Conservation (phyloP, 2,113 vertebrate species). For the Eptatretus burgeri region DNA sequence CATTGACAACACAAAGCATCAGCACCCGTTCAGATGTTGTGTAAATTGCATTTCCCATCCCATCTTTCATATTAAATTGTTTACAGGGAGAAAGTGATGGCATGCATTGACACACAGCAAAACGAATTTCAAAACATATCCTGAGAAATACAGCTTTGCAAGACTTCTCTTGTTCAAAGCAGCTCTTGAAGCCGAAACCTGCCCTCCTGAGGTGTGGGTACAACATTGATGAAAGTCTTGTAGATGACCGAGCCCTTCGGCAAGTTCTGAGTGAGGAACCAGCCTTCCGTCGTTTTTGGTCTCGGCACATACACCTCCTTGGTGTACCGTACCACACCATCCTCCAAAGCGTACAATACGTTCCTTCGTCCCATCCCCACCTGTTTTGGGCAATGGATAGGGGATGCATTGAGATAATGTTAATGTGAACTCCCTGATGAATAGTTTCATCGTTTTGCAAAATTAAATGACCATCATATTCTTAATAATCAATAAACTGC, state of each 20-base stretch:
- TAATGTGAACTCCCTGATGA: neutral
- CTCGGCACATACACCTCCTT: constrained; percentile 55
- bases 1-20: too few relatives aligned
- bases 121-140: too few relatives aligned
- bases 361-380: constrained; percentile 62
- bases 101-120: too few relatives aligned
- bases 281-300: constrained; percentile 23
- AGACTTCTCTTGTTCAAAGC: constrained; percentile 21
- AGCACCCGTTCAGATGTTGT: too few relatives aligned
- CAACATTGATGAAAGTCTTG: constrained; percentile 57
- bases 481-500: neutral
- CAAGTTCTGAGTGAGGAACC: constrained; percentile 25
- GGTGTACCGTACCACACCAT: constrained; percentile 44
- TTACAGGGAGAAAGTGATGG: too few relatives aligned
- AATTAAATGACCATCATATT: neutral
- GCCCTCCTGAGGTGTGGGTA: constrained; percentile 36
- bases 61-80: too few relatives aligned
- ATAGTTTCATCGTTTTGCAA: neutral
- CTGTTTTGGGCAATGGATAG: constrained; percentile 14
- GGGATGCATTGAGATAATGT: constrained; percentile 3
- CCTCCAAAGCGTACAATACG: constrained; percentile 50
- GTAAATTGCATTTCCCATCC: too few relatives aligned
- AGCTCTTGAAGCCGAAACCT: constrained; percentile 46
- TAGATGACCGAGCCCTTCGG: constrained; percentile 49
- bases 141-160: neutral